Conservation (phyloP, 2,888 invertebrate genomes). For the Sinohyriopsis cumingii region DNA sequence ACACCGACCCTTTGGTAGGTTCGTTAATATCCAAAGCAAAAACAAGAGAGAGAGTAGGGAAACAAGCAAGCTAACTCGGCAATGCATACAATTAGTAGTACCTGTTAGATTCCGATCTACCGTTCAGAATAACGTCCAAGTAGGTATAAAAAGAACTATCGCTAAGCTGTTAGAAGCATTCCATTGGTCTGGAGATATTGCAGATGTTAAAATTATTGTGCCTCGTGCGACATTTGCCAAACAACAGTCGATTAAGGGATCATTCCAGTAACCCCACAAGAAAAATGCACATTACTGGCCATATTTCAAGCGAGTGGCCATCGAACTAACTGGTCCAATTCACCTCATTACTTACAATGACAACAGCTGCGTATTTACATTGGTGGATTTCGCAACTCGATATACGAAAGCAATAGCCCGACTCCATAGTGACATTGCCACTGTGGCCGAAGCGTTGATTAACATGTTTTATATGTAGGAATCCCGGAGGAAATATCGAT, state of each 20-base stretch:
- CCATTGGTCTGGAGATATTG: no score
- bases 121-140: no score
- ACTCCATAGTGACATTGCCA: not conserved
- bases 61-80: no score
- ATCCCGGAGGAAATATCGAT: constrained; percentile 1
- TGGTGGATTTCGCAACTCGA: not conserved
- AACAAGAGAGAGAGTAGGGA: no score
- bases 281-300: not conserved
- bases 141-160: no score
- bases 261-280: not conserved
- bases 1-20: no score
- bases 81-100: no score
- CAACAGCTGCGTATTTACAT: not conserved
- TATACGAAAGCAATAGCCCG: not conserved
- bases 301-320: not conserved
- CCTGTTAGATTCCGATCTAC: no score
- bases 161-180: no score
- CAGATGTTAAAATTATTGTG: not conserved
- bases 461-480: constrained; percentile 3
- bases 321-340: not conserved
- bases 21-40: no score
- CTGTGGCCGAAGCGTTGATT: constrained; percentile 5
- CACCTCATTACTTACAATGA: not conserved
- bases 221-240: not conserved
- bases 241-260: not conserved